Conservation (phyloP, 2,113 vertebrate genomes). For the Hydrochoerus hydrochaeris region DNA sequence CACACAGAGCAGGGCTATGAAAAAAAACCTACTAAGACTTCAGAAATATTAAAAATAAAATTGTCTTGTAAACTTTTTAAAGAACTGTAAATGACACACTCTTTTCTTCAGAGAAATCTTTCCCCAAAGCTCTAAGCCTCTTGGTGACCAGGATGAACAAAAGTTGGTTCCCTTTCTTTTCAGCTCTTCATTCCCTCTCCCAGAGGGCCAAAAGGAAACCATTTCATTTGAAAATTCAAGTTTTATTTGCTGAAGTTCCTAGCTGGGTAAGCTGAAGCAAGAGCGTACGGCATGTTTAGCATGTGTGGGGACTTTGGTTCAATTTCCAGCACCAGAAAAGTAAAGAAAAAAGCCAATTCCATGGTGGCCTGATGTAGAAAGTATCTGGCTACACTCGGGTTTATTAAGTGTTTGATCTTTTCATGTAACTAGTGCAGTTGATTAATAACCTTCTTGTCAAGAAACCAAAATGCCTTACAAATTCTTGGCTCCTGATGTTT, state of each 20-base stretch:
- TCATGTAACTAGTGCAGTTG: conserved; percentile 33
- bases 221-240: conserved; percentile 52
- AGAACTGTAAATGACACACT: conserved; percentile 50
- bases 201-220: conserved; percentile 52
- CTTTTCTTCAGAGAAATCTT: conserved; percentile 43
- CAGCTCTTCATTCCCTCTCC: not conserved
- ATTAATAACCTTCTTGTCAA: conserved; percentile 41
- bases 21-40: conserved; percentile 62
- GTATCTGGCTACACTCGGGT: not conserved
- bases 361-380: conserved; percentile 19
- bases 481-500: conserved; percentile 41
- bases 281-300: not conserved
- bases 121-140: conserved; percentile 31
- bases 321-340: not conserved
- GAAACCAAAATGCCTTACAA: conserved; percentile 23
- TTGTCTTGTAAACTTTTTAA: conserved; percentile 63
- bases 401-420: conserved; percentile 52
- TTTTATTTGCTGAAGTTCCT: conserved; percentile 61
- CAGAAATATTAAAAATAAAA: conserved; percentile 72
- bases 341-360: conserved; percentile 53
- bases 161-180: conserved; percentile 36
- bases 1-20: conserved; percentile 34
- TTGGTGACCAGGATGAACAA: conserved; percentile 14
- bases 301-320: not conserved
- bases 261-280: conserved; percentile 38